Base-by-base conservation (phyloP, 1,140 invertebrate genomes). In the Drosophila pandora region DNA sequence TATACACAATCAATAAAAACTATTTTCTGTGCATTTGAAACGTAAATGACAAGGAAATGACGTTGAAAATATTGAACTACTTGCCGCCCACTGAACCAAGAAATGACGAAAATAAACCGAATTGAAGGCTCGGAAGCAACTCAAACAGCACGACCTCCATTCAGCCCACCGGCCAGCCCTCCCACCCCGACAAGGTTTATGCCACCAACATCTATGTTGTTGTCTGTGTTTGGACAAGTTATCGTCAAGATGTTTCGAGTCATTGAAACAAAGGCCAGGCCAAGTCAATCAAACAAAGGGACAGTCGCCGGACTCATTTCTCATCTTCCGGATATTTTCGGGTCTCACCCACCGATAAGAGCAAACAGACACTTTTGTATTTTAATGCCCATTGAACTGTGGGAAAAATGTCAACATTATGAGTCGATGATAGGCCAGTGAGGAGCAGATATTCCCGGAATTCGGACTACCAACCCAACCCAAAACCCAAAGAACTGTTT, bases 251-350 rank as follows among this genome's bases (percentile, higher is more conserved):
- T 87, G 82, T 82, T 81, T 75, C 65, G 69, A 82, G 82, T 87
- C 83, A 82, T 85, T 87, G 82, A 85, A 87, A 85, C 82, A 85
- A 85, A 85, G 82, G 74, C 62, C 56, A 76, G 32, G 73, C 50
- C 82, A 73, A 87, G 80, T 87, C 82, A 85, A 85, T 85, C 82
- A 87, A 87, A 85, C 82, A 82, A 82, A 82, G 69, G 63, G 59
- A 87, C 82, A 81, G 60, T 39, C 62, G 47, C 45, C 34, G 41
- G 39, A 43, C 62, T 21, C 56, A 61, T 85, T 72, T 58, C 81
- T 70, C 57, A 60, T 77, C 39, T 67, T 13, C 13, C 41, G 56
- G 69, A 67, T 64, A 63, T 21, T 64, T 53, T 13, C 41, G 32
- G 17, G 41, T 30, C 49, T 34, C 25, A 5, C 34, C 32, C 76